These are phyloP conservation scores for Lottia gigantea DNA, from an alignment of 2,888 invertebrate genomes.

Conservation along the genomic window DNA sequence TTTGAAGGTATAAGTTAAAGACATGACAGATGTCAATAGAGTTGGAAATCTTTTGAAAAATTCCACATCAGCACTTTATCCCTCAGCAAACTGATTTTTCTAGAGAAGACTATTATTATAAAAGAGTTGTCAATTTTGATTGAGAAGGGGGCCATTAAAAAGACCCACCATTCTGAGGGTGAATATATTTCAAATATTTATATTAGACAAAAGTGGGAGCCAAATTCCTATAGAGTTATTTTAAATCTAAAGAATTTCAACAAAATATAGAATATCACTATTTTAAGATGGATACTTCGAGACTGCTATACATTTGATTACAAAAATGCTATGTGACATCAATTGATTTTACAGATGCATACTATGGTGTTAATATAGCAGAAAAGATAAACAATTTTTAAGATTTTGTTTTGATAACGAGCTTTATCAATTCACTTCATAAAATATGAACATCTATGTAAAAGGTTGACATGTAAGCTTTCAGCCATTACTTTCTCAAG, in stretches of 20 bases:
- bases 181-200: too few species aligned
- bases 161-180: neutral
- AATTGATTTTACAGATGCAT: too few species aligned
- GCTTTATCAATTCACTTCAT: too few species aligned
- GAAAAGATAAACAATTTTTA: too few species aligned
- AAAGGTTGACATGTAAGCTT: too few species aligned
- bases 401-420: too few species aligned
- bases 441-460: too few species aligned
- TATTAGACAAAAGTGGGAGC: neutral
- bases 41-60: neutral
- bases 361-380: too few species aligned
- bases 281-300: constrained; percentile 7
- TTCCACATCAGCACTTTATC: neutral
- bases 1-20: neutral
- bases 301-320: neutral
- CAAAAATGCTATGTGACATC: too few species aligned
- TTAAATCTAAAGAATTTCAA: neutral
- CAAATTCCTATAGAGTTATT: constrained; percentile 1
- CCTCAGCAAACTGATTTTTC: neutral
- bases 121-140: neutral
- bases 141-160: neutral
- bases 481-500: too few species aligned
- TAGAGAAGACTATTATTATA: neutral
- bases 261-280: neutral
- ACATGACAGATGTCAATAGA: neutral